Evolutionary conservation across 1,140 invertebrate genomes (phyloP).

Genomic region (Anthonomus grandis): DNA sequence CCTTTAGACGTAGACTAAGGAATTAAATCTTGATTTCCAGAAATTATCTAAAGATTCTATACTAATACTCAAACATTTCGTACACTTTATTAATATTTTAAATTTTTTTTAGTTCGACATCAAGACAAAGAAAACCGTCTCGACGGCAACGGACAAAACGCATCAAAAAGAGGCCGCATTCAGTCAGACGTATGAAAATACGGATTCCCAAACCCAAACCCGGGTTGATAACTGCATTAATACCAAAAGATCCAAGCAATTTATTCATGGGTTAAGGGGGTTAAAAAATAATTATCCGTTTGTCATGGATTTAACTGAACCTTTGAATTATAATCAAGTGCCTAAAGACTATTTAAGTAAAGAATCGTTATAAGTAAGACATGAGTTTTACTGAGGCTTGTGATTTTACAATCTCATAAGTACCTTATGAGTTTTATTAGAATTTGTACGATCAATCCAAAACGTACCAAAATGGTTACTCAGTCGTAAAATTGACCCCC

Average conservation of each 20-base stretch:
- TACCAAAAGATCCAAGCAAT: slow-evolving; percentile 50
- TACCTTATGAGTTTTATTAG: too few species aligned
- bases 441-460: too few species aligned
- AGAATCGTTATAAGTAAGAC: too few species aligned
- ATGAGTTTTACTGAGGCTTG: too few species aligned
- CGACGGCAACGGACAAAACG: slow-evolving; percentile 59
- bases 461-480: too few species aligned
- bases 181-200: slow-evolving; percentile 53
- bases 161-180: slow-evolving; percentile 52
- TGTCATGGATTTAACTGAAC: slow-evolving; percentile 8
- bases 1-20: too few species aligned
- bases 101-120: slow-evolving; percentile 55
- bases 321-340: not conserved
- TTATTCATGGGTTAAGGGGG: slow-evolving; percentile 56
- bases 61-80: too few species aligned
- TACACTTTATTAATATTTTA: too few species aligned
- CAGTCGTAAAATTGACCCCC: too few species aligned
- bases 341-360: not conserved
- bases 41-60: too few species aligned
- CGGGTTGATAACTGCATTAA: slow-evolving; percentile 53
- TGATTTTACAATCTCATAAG: too few species aligned
- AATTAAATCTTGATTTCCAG: too few species aligned
- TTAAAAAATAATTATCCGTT: slow-evolving; percentile 35
- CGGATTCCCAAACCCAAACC: slow-evolving; percentile 55
- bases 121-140: slow-evolving; percentile 55